Conservation (phyloP, 2,888 invertebrate genomes). For the Acleris literana region DNA sequence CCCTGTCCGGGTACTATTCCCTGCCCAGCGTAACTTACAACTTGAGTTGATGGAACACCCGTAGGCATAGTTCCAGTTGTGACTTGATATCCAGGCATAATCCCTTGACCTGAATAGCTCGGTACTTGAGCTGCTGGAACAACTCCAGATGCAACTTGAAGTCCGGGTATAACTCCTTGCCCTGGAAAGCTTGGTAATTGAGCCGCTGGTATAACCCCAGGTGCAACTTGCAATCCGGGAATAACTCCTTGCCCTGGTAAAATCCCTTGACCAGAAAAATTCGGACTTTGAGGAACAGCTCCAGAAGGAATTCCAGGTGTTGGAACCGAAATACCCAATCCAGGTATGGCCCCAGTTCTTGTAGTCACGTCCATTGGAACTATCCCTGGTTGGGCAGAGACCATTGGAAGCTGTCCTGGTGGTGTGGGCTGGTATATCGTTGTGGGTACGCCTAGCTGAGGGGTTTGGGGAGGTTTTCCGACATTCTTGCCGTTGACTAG, state of each 20-base stretch:
- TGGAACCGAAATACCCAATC: constrained; percentile 2
- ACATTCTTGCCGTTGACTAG: constrained; percentile 62
- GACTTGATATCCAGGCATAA: background rate
- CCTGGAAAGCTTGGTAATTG: background rate
- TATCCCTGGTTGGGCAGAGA: constrained; percentile 18
- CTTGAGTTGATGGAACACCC: constrained; percentile 1
- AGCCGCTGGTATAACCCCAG: background rate
- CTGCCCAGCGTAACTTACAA: background rate
- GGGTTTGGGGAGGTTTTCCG: constrained; percentile 38
- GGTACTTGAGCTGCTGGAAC: background rate
- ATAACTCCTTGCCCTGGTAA: constrained; percentile 3
- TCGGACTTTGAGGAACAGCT: constrained; percentile 3
- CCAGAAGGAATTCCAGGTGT: constrained; percentile 11
- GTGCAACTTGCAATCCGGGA: background rate
- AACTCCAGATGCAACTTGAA: background rate
- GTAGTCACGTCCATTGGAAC: constrained; percentile 2
- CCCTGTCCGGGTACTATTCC: constrained; percentile 6
- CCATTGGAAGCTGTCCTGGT: constrained; percentile 4
- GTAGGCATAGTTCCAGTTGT: background rate
- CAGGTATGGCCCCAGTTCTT: constrained; percentile 2
- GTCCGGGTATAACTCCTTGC: background rate
- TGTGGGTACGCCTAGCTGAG: constrained; percentile 45
- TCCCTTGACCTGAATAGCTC: background rate
- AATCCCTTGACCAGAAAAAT: constrained; percentile 6
- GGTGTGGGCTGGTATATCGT: constrained; percentile 36